A percentile compares a stretch with the other conserved stretches of the same genome.
Conservation (phyloP, 1,140 invertebrate genomes). For the Holcopasites calliopsidis region DNA sequence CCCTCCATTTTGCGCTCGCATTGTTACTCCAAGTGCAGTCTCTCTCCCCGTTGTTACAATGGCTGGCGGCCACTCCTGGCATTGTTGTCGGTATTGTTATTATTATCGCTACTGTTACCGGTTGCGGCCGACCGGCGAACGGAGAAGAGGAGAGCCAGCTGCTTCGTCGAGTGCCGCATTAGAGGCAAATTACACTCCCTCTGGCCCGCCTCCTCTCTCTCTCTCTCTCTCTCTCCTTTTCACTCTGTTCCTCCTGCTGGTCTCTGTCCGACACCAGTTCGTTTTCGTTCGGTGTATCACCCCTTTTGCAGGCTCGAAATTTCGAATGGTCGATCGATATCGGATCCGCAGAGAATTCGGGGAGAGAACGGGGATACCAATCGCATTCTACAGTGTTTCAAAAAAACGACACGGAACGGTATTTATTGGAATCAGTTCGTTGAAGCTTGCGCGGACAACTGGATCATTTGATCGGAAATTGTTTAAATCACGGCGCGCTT, state of each 20-base stretch:
- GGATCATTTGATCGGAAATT: too few relatives aligned
- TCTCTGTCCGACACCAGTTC: slow-evolving; percentile 33
- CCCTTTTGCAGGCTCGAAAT: slow-evolving; percentile 8
- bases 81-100: slow-evolving; percentile 74
- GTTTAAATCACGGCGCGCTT: too few relatives aligned
- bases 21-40: slow-evolving; percentile 77
- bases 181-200: slow-evolving; percentile 63
- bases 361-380: too few relatives aligned
- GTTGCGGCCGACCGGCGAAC: slow-evolving; percentile 63
- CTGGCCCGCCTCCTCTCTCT: slow-evolving; percentile 19
- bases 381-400: too few relatives aligned
- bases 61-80: slow-evolving; percentile 63
- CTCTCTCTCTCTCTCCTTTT: slow-evolving; percentile 18
- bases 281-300: neutral
- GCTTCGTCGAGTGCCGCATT: slow-evolving; percentile 63
- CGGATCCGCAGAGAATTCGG: too few relatives aligned
- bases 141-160: slow-evolving; percentile 64
- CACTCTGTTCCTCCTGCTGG: neutral
- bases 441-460: too few relatives aligned
- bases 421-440: too few relatives aligned
- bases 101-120: slow-evolving; percentile 77
- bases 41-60: slow-evolving; percentile 63
- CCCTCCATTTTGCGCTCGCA: slow-evolving; percentile 77
- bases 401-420: too few relatives aligned
- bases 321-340: slow-evolving; percentile 29